Evolutionary conservation across 2,797 vertebrate genomes (phyloP), one percentile per base, ranked within the genome.

Genomic region (Fistularia commersonii): DNA sequence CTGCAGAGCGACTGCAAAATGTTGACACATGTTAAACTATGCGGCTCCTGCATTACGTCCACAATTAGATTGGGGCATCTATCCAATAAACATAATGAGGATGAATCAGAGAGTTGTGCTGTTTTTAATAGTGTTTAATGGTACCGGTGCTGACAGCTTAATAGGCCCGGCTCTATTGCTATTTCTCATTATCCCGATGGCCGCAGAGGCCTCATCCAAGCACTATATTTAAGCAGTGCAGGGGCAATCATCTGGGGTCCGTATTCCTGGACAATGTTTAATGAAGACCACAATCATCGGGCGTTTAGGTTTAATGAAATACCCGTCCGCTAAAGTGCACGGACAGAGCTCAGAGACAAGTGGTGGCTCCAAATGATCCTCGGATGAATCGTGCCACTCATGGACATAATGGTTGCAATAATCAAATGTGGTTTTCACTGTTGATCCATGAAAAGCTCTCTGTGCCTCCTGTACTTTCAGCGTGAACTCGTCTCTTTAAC

Each of bases 81-180:
- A 69, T 82, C 80, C 86, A 91, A 90, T 91, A 91, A 90, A 90
- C 84, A 88, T 91, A 91, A 91, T 88, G 84, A 84, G 72, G 72
- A 83, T 83, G 75, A 88, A 88, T 85, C 80, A 78, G 76, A 79
- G 81, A 81, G 76, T 74, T 79, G 77, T 72, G 69, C 64, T 56
- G 68, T 75, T 88, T 83, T 86, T 89, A 88, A 90, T 89, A 80
- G 69, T 64, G 75, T 67, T 62, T 89, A 88, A 89, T 90, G 81
- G 82, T 83, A 87, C 13, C 77, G 87, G 79, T 58, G 54, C 84
- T 91, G 91, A 90, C 90, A 91, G 79, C 71, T 35, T 91, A 90
- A 92, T 92, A 58, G 81, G 78, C 61, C 74, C 33, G 45, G 54
- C 65, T 75, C 69, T 71, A 69, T 67, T 74, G 72, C 61, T 81